Evolutionary conservation across 2,113 vertebrate genomes (phyloP), one percentile per base, ranked within the genome.

Genomic region (Probosciger aterrimus): DNA sequence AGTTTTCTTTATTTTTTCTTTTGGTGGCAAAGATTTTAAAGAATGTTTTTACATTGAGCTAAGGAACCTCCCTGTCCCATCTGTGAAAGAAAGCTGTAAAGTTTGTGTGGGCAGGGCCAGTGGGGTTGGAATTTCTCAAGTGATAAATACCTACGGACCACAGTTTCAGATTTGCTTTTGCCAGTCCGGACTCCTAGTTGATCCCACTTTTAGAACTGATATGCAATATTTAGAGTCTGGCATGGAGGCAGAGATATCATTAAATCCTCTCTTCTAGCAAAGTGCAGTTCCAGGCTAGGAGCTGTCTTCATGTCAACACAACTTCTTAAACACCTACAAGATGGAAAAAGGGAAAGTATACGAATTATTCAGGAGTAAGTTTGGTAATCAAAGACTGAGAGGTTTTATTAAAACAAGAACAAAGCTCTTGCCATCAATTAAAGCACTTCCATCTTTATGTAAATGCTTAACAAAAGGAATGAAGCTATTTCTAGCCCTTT

Each of bases 381-480:
- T 87, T 86, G 60, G 78, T 70, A 93, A 85, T 91, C 76, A 97
- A 97, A 96, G 85, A 52, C 39, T 62, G 39, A 81, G 81, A 83
- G 31, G 2, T 85, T 96, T 97, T 93, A 75, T 88, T 96, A 92
- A 93, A 88, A 84, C 24, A 37, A 84, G 82, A 95, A 76, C 30
- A 62, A 95, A 94, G 57, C 82, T 81, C 77, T 92, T 74, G 23
- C 81, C 92, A 95, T 93, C 97, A 91, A 92, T 95, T 93, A 96
- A 93, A 94, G 20, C 50, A 91, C 50, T 92, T 94, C 95, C 2
- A 4, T 69, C 95, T 93, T 96, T 92, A 95, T 77, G 28, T 52
- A 88, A 96, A 91, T 83, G 82, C 91, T 94, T 93, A 93, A 89
- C 24, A 59, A 80, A 96, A 96, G 69, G 95, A 74, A 97, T 47